Base-by-base conservation (phyloP, 2,888 invertebrate species). In the Drosophila neotestacea region DNA sequence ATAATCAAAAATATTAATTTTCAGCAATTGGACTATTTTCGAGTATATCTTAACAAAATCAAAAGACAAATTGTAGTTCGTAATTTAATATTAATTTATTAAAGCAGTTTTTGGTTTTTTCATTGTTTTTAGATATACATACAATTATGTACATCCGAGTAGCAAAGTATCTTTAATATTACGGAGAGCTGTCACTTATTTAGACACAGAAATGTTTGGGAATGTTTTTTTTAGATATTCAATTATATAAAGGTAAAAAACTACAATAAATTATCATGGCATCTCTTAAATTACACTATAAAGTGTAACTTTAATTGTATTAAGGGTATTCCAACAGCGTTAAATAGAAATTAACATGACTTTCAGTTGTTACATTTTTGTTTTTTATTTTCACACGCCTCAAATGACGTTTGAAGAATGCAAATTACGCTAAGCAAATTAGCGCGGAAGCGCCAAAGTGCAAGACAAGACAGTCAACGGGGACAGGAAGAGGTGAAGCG, bases 341-440 rank as follows among this genome's bases (percentile, higher is more conserved):
- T 32, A 50, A 60, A 22, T 22, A 47, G 16, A 28, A 46, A 59
- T 42, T 50, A 54, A 47, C 50, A 32, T 30, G 16, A 61, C 9
- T 47, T 55, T 46, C n/a, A 22, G 39, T 44, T 50, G 36, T 27
- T 50, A 48, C 58, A n/a, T 47, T 47, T 28, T 36, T 22, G 22
- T 46, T 38, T 16, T 59, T 11, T 51, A 32, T 34, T 13, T 47
- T 84, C 84, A 65, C 83, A 84, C 83, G 83, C 67, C 61, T 72
- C 68, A 75, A 80, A 78, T 73, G 85, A 54, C 80, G 76, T 80
- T 85, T 70, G 81, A 75, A 73, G 83, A 70, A 85, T 84, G 83
- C 84, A 84, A 84, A 84, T 84, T 84, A 81, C 73, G 74, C 68
- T 86, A 86, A 84, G 71, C 79, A 84, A 84, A 84, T 84, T 84